Conservation (phyloP, 2,888 invertebrate species). For the Nasonovia ribisnigri region DNA sequence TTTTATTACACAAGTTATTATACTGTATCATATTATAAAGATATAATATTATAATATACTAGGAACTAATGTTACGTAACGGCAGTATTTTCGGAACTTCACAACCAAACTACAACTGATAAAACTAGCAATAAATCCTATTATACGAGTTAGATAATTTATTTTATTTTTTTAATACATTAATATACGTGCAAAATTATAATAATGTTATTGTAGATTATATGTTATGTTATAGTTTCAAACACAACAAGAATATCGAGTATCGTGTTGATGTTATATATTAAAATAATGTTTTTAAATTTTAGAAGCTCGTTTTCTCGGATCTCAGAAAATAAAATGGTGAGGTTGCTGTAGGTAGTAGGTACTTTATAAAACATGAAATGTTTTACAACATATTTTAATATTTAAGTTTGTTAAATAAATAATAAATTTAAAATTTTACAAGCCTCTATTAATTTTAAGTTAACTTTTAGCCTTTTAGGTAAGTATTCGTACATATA, state of each 20-base stretch:
- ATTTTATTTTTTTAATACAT: not conserved
- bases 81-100: not conserved
- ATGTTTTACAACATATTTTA: not conserved
- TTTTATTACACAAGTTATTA: not conserved
- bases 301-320: not conserved
- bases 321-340: not conserved
- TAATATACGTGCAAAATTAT: not conserved
- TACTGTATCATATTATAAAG: not conserved
- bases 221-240: not conserved
- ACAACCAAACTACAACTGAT: not conserved
- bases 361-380: too few relatives aligned
- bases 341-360: not conserved
- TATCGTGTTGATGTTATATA: not conserved
- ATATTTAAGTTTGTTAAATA: not conserved
- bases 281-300: not conserved
- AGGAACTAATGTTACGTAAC: slow-evolving; percentile 2
- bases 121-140: not conserved
- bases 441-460: too few relatives aligned
- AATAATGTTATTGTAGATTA: not conserved
- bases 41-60: not conserved
- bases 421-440: not conserved
- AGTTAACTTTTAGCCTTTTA: not conserved
- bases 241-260: not conserved
- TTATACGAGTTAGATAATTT: not conserved
- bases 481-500: not conserved